phyloP scores from a whole-genome alignment of 2,797 vertebrate genomes.

The Myotis daubentonii region DNA sequence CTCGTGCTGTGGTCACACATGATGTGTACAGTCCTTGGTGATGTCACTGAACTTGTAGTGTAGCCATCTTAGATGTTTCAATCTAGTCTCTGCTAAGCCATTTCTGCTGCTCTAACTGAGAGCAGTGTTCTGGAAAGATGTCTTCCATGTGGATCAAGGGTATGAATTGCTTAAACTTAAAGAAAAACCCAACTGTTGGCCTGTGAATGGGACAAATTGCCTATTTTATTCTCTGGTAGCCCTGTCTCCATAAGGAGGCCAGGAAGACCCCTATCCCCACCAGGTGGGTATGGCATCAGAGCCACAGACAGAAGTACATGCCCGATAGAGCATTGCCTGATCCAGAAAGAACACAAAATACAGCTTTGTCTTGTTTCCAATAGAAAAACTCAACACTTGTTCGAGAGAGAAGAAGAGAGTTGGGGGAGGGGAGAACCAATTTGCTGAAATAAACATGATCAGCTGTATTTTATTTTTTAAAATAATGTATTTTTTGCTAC shows the following conservation, averaged over 20 bases:
- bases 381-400: not conserved
- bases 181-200: not conserved
- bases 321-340: not conserved
- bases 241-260: not conserved
- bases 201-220: too few species aligned
- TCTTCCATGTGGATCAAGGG: not conserved
- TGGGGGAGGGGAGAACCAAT: not conserved
- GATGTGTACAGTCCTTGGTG: not conserved
- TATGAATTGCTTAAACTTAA: not conserved
- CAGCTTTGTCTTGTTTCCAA: not conserved
- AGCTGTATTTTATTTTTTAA: not conserved
- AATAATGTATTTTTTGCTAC: not conserved
- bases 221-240: not conserved
- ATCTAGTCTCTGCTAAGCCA: too few species aligned
- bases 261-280: rapidly evolving
- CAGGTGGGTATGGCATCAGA: not conserved
- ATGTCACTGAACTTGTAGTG: not conserved
- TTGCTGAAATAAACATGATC: constrained; percentile 2
- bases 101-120: not conserved
- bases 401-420: not conserved
- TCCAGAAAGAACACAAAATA: not conserved
- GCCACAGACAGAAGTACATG: not conserved
- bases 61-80: not conserved
- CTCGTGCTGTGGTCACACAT: not conserved
- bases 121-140: not conserved